These are phyloP conservation scores for Climacteris rufus DNA, from an alignment of 2,113 vertebrate species.

Conservation along the genomic window DNA sequence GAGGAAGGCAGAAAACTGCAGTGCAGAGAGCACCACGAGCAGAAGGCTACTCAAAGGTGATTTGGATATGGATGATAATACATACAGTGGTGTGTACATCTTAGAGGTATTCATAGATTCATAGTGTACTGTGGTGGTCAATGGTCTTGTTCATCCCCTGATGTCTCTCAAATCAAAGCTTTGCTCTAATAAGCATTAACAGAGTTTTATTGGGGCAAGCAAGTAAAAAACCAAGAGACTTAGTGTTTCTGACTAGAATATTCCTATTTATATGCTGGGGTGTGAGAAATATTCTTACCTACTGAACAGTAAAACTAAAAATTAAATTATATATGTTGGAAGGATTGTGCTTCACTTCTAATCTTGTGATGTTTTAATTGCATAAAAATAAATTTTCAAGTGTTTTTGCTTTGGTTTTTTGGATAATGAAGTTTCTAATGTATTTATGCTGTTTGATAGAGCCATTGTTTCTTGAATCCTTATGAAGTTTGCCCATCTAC, in stretches of 20 bases:
- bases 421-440: background rate
- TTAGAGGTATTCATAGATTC: background rate
- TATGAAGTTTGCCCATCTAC: background rate
- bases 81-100: fast-evolving
- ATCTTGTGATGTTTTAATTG: background rate
- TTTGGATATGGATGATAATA: background rate
- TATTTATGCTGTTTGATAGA: background rate
- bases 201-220: background rate
- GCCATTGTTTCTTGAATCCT: background rate
- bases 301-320: background rate
- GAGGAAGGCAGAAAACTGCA: background rate
- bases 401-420: background rate
- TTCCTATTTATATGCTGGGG: background rate
- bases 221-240: background rate
- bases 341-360: background rate
- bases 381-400: background rate
- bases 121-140: background rate
- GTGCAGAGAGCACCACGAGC: background rate
- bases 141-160: background rate
- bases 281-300: background rate
- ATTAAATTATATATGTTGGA: background rate
- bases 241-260: background rate
- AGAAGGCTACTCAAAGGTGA: background rate
- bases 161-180: background rate
- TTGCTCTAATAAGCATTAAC: background rate